Base-by-base conservation (phyloP, 2,797 vertebrate species). In the Remorina albescens region DNA sequence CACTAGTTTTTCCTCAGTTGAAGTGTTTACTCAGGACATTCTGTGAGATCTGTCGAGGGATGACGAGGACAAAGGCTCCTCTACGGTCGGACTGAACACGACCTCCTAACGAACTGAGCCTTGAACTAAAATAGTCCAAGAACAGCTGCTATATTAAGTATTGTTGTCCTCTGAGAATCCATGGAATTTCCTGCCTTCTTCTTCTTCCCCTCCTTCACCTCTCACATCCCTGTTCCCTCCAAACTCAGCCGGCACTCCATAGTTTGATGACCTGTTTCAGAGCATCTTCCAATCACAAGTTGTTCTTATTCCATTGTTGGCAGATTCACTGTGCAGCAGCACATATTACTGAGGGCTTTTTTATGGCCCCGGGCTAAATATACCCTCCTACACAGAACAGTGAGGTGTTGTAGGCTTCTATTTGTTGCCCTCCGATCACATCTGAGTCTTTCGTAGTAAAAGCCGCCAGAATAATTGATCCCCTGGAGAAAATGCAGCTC, bases 381-480 rank as follows among this genome's bases (percentile, higher is more conserved):
- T 39, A 34, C 21, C 3, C 16, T 8, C 15, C 55, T 30, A 19
- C 41, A 18, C 34, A 6, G 19, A 11, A 2, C 41, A 10, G 49
- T 12, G 0, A 7, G 30, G 21, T 11, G 15, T 26, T 56, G 26
- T 18, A 2, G 25, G 28, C 37, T 26, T 60, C 4, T 23, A 1
- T 49, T 2, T 21, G 41, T 16, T 58, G 58, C 16, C 61, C 72
- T 63, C 15, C n/a, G 44, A 37, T 69, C 54, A 5, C 23, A 13
- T 21, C 26, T 47, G 36, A 46, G 54, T 2, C 6, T 55, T 56
- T 42, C 34, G 64, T 8, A 15, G 21, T 51, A 47, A 59, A 63
- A 63, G 56, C 54, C 28, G 67, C 60, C 36, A 8, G 55, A 8
- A 12, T 83, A 74, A 79, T 55, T 74, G 61, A 61, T 55, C 49